These are phyloP conservation scores for Eleutherodactylus coqui DNA, from an alignment of 2,797 vertebrate species.

Conservation along the genomic window DNA sequence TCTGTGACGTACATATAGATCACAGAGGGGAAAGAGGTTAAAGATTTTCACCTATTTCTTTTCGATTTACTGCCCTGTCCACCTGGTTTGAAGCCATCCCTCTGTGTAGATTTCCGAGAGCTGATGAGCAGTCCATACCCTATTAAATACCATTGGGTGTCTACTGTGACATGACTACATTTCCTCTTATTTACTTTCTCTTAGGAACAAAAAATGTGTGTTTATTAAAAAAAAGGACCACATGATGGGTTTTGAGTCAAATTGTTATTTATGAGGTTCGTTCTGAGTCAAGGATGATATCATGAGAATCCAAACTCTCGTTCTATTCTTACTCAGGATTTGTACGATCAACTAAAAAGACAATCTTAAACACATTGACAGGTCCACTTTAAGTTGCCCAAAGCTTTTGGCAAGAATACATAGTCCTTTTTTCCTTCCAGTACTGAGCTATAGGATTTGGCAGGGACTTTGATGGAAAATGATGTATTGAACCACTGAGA, in stretches of 20 bases:
- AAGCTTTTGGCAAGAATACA: background rate
- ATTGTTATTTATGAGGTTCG: background rate
- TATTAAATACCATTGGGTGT: background rate
- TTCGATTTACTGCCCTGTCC: background rate
- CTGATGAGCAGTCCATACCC: background rate
- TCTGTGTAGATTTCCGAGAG: background rate
- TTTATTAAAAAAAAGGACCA: too few species aligned
- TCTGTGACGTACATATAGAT: too few species aligned
- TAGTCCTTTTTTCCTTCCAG: slow-evolving; percentile 18
- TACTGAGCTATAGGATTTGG: slow-evolving; percentile 41
- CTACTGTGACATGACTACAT: background rate
- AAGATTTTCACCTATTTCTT: background rate
- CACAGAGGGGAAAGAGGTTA: too few species aligned
- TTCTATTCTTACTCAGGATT: background rate
- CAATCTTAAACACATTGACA: slow-evolving; percentile 10
- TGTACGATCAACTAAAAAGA: slow-evolving; percentile 4
- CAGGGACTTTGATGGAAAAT: slow-evolving; percentile 47
- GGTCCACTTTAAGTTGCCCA: background rate
- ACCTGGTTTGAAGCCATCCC: background rate
- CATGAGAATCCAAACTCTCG: background rate
- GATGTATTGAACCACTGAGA: slow-evolving; percentile 14
- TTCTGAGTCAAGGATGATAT: background rate
- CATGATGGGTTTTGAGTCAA: background rate
- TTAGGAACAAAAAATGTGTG: background rate
- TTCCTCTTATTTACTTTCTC: background rate